phyloP scores from a whole-genome alignment of 1,140 invertebrate species.

The Apis mellifera region DNA sequence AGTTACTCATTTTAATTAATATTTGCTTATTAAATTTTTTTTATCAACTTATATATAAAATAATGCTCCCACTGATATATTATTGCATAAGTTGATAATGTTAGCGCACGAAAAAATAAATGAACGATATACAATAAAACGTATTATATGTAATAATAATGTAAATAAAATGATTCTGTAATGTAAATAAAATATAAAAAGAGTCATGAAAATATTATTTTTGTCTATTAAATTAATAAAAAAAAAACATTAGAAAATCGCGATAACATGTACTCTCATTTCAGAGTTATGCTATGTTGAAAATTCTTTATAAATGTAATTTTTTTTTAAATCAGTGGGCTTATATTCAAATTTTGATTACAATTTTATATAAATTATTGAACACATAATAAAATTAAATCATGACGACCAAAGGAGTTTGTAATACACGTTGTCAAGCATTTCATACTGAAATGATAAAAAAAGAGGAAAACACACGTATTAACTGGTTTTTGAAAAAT shows the following conservation, averaged over 20 bases:
- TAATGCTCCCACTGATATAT: slow-evolving; percentile 59
- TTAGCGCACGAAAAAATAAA: slow-evolving; percentile 55
- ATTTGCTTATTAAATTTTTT: slow-evolving; percentile 10
- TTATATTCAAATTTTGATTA: slow-evolving; percentile 2
- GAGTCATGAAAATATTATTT: slow-evolving; percentile 1
- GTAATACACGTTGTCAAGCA: slow-evolving; percentile 66
- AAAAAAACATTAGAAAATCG: slow-evolving; percentile 48
- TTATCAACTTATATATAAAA: slow-evolving; percentile 42
- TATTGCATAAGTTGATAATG: slow-evolving; percentile 44
- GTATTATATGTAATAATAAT: slow-evolving; percentile 58
- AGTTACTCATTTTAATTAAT: not conserved
- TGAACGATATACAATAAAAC: slow-evolving; percentile 47
- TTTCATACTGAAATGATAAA: slow-evolving; percentile 59
- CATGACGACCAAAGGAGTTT: slow-evolving; percentile 38
- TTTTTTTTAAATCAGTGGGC: slow-evolving; percentile 16
- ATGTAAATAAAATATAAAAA: slow-evolving; percentile 23
- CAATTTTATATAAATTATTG: not conserved
- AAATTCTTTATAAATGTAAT: slow-evolving; percentile 30
- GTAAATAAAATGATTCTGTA: slow-evolving; percentile 65
- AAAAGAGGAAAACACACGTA: slow-evolving; percentile 65
- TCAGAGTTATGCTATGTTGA: slow-evolving; percentile 36
- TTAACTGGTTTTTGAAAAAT: slow-evolving; percentile 71
- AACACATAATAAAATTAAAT: slow-evolving; percentile 29
- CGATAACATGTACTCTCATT: slow-evolving; percentile 28
- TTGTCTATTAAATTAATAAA: not conserved